Conservation (phyloP, 2,888 invertebrate species). For the Cataglyphis altisquamis region DNA sequence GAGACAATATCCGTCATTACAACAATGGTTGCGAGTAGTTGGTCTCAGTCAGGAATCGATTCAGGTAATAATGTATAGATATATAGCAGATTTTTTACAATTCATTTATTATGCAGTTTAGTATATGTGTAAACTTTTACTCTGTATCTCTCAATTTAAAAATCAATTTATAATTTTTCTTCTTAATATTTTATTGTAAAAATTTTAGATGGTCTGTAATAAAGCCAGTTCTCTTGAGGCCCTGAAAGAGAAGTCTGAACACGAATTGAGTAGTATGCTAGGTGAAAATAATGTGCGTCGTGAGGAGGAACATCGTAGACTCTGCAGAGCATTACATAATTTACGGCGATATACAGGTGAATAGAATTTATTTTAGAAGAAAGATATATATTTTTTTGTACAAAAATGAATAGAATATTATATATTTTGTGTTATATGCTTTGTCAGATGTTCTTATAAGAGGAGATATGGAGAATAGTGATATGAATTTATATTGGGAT, state of each 20-base stretch:
- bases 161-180: not conserved
- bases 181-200: conserved; percentile 16
- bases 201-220: conserved; percentile 90
- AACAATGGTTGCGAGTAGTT: conserved; percentile 97
- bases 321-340: conserved; percentile 94
- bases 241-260: conserved; percentile 94
- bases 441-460: conserved; percentile 88
- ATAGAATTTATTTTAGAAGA: conserved; percentile 21
- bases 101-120: conserved; percentile 17
- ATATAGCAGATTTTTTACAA: conserved; percentile 82
- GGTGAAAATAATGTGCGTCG: conserved; percentile 89
- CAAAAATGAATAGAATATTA: not conserved
- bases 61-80: conserved; percentile 87
- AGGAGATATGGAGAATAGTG: conserved; percentile 88
- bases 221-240: conserved; percentile 92
- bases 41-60: conserved; percentile 92
- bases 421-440: conserved; percentile 13
- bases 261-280: conserved; percentile 92
- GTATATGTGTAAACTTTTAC: not conserved
- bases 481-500: conserved; percentile 95
- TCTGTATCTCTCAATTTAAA: not conserved
- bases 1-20: conserved; percentile 92
- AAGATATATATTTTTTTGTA: conserved; percentile 10
- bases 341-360: conserved; percentile 94
- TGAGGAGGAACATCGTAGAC: conserved; percentile 93